Percentiles rank a stretch among this genome's conserved stretches.
phyloP scores from a whole-genome alignment of 2,113 vertebrate species.

The Sinocyclocheilus rhinocerous region DNA sequence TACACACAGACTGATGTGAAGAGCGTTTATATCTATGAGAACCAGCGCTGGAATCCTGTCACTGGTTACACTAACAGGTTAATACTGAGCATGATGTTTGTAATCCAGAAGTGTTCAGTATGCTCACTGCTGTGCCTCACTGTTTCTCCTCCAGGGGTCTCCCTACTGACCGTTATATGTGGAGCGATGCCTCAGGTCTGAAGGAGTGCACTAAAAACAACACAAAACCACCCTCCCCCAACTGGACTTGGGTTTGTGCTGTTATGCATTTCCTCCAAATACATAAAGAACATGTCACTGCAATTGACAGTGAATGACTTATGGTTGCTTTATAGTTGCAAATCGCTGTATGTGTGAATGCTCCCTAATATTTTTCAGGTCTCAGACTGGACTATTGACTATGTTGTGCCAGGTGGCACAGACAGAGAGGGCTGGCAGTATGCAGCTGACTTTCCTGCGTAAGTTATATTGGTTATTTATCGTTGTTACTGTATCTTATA shows the following conservation, averaged over 20 bases:
- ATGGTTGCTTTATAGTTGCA: not conserved
- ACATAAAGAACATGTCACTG: not conserved
- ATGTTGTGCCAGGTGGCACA: constrained; percentile 80
- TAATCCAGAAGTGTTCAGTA: not conserved
- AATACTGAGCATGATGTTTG: not conserved
- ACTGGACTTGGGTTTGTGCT: constrained; percentile 91
- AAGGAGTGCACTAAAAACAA: constrained; percentile 90
- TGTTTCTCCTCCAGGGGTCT: constrained; percentile 81
- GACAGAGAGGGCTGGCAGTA: constrained; percentile 97
- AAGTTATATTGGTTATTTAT: constrained; percentile 60
- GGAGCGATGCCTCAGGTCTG: constrained; percentile 91
- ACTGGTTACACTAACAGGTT: constrained; percentile 93
- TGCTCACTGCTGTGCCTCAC: not conserved
- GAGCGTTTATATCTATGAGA: constrained; percentile 92
- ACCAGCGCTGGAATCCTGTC: constrained; percentile 97
- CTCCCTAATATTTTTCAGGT: constrained; percentile 73
- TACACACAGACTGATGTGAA: constrained; percentile 89
- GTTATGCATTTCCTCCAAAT: not conserved
- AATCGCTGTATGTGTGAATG: not conserved
- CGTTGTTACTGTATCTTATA: not conserved
- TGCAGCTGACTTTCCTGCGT: constrained; percentile 95
- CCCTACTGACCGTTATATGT: constrained; percentile 96
- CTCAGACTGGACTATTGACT: constrained; percentile 91
- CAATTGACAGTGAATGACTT: not conserved
- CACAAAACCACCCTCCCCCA: constrained; percentile 88